Base-by-base conservation (phyloP, 2,113 vertebrate genomes). In the Fukomys damarensis region DNA sequence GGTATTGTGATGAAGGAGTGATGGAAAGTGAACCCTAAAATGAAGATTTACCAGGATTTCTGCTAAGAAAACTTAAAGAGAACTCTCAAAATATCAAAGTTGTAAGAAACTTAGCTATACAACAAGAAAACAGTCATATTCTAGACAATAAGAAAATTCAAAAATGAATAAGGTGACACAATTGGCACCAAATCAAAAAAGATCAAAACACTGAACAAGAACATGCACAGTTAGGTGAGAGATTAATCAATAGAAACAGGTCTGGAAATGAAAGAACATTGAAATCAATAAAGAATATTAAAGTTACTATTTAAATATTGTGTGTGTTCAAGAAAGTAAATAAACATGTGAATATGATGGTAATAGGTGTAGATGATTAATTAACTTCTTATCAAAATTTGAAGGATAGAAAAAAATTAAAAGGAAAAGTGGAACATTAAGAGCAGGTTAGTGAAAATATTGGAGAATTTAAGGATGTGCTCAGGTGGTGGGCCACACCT, bases 1-100 rank as follows among this genome's bases (percentile, higher is more conserved):
- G 0, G 1, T n/a, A 32, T 5, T 26, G 11, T 28, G 0, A 52
- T 11, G 9, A 20, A 52, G 46, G n/a, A 8, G 1, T 35, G 6
- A 61, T 2, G 6, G 17, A 58, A 83, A 87, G 1, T 24, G 52
- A 86, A 6, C 30, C 24, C 14, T 35, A 76, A 58, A 86, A 22
- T 63, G 66, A 93, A 74, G 26, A 7, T 1, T 74, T 13, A 28
- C 41, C 6, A 63, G 19, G 46, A 61, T 10, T 2, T 7, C 0
- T 77, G 5, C 22, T 93, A 66, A 80, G 22, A 79, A 38, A 65
- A 63, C 11, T 41, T 77, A 3, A 89, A 93, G 66, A 17, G 11
- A 84, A 91, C 1, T 65, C 7, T 79, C 32, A 61, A 52, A 0
- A 11, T 4, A 41, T 81, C n/a, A 87, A 54, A 80, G 0, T 49